A percentile compares a stretch with the other conserved stretches of the same genome.
Evolutionary conservation across 2,797 vertebrate genomes (phyloP).

Genomic region (Syngnathus acus): DNA sequence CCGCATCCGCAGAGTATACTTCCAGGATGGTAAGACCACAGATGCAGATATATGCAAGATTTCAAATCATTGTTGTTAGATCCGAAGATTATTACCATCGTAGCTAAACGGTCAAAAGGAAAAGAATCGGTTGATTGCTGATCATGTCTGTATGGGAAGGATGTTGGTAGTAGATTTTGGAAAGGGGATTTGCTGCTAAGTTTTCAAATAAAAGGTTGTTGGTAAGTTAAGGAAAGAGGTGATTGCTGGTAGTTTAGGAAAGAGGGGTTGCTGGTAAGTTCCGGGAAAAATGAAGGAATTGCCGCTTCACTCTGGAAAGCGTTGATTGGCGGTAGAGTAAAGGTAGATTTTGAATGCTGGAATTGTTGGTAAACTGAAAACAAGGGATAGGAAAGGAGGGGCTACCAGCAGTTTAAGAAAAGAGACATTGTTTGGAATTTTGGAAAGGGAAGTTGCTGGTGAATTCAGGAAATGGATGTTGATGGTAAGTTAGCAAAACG

Average conservation of each 20-base stretch:
- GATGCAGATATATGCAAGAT: background rate
- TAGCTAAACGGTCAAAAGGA: too few species aligned
- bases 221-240: background rate
- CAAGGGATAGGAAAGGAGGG: too few species aligned
- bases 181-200: background rate
- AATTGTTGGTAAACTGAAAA: too few species aligned
- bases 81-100: background rate
- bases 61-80: background rate
- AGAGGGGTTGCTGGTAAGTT: background rate
- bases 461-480: too few species aligned
- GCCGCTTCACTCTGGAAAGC: too few species aligned
- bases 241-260: background rate
- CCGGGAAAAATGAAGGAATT: background rate
- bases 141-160: background rate
- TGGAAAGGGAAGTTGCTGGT: background rate
- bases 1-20: slow-evolving; percentile 60
- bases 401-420: too few species aligned
- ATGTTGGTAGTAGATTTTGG: background rate
- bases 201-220: background rate
- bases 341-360: too few species aligned
- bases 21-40: slow-evolving; percentile 62
- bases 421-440: too few species aligned
- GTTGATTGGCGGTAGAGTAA: too few species aligned
- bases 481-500: too few species aligned
- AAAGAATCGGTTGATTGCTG: background rate